Conservation (phyloP, 2,888 invertebrate species). For the Lymantria monacha region DNA sequence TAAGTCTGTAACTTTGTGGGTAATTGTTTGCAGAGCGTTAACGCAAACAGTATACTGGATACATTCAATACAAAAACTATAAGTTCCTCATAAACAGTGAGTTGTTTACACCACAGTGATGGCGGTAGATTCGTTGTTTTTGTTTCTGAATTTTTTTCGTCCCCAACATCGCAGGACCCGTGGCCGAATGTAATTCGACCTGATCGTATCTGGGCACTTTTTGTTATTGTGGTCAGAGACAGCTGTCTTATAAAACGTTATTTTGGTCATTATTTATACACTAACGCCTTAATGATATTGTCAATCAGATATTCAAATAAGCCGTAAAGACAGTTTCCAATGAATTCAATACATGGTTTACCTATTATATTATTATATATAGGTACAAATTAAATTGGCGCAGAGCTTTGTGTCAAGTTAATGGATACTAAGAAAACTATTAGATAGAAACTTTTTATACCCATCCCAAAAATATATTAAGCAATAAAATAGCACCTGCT, state of each 20-base stretch:
- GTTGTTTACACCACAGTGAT: conserved; percentile 64
- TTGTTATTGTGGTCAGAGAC: conserved; percentile 76
- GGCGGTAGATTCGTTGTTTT: conserved; percentile 42
- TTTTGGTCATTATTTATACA: conserved; percentile 67
- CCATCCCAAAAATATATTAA: conserved; percentile 5
- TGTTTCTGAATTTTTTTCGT: conserved; percentile 55
- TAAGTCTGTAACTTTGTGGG: conserved; percentile 32
- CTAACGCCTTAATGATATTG: conserved; percentile 46
- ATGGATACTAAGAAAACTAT: too few relatives aligned
- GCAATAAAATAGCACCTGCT: conserved; percentile 17
- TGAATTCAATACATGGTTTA: too few relatives aligned
- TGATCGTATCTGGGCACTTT: conserved; percentile 77
- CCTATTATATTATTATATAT: too few relatives aligned
- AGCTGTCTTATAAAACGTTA: conserved; percentile 69
- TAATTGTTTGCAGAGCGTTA: conserved; percentile 46
- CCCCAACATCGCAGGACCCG: conserved; percentile 50
- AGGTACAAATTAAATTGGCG: too few relatives aligned
- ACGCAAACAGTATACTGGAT: conserved; percentile 43
- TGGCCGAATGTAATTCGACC: conserved; percentile 77
- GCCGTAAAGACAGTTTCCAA: neutral
- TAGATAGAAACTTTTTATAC: too few relatives aligned
- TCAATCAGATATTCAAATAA: conserved; percentile 28
- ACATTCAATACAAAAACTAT: conserved; percentile 46
- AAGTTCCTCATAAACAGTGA: conserved; percentile 60
- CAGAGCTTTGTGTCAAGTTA: too few relatives aligned